A percentile compares a stretch with the other conserved stretches of the same genome.
These are phyloP conservation scores for Acanthisitta chloris DNA, from an alignment of 2,113 vertebrate genomes.

Conservation along the genomic window DNA sequence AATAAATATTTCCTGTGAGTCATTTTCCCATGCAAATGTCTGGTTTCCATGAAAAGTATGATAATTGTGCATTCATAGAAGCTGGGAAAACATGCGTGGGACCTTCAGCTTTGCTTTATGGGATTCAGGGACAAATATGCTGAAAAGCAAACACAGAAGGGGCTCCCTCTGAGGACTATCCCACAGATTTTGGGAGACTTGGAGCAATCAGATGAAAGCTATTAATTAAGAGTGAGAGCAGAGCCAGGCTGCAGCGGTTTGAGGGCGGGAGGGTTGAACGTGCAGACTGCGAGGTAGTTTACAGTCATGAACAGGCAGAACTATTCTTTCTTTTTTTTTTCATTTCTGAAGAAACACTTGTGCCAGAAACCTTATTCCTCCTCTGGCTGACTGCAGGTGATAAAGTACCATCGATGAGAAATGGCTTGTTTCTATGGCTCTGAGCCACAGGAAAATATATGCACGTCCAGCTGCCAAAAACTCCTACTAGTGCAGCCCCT, in stretches of 20 bases:
- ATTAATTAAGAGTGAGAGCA: background rate
- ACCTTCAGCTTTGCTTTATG: conserved; percentile 33
- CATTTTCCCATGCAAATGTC: conserved; percentile 68
- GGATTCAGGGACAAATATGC: background rate
- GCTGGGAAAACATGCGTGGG: conserved; percentile 66
- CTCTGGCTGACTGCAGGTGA: background rate
- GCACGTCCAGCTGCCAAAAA: conserved; percentile 1
- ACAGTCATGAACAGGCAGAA: background rate
- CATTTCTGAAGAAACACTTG: background rate
- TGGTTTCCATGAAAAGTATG: conserved; percentile 58
- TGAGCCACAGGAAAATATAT: background rate
- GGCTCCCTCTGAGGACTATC: background rate
- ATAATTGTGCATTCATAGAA: conserved; percentile 53
- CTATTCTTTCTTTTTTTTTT: background rate
- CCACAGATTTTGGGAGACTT: background rate
- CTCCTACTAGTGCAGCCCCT: background rate
- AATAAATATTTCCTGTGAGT: conserved; percentile 64
- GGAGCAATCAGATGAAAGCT: background rate
- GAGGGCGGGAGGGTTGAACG: background rate
- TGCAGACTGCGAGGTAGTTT: background rate
- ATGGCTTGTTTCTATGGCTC: conserved; percentile 33
- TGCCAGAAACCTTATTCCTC: conserved; percentile 10
- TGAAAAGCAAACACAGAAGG: conserved; percentile 24
- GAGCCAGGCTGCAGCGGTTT: background rate
- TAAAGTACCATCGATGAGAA: conserved; percentile 33